Conservation (phyloP, 2,888 invertebrate species). For the Dusona sp. region DNA sequence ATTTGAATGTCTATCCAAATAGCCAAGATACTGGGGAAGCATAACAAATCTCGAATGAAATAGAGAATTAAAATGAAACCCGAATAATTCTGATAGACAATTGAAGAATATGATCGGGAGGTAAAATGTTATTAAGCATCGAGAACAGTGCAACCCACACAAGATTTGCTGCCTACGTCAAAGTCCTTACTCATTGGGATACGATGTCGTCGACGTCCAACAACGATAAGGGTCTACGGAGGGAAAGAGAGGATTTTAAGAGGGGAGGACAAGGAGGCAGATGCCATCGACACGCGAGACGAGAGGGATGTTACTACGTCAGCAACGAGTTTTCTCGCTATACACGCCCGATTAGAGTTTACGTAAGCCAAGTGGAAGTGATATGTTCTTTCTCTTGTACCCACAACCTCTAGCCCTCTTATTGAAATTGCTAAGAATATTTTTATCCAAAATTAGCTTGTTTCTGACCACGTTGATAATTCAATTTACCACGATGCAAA, state of each 20-base stretch:
- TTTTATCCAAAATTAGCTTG: constrained; percentile 13
- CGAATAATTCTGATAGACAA: not conserved
- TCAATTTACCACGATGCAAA: not conserved
- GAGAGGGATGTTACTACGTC: constrained; percentile 54
- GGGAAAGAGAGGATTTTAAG: constrained; percentile 19
- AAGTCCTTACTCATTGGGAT: constrained; percentile 62
- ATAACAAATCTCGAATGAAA: not conserved
- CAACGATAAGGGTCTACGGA: constrained; percentile 21
- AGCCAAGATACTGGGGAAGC: not conserved
- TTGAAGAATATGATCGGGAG: not conserved
- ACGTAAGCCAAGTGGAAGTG: constrained; percentile 62
- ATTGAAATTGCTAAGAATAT: constrained; percentile 58
- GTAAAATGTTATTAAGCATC: constrained; percentile 17
- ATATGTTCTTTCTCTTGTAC: constrained; percentile 32
- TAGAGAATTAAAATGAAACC: not conserved
- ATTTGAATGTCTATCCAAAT: not conserved
- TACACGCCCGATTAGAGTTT: constrained; percentile 59
- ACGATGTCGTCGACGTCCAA: constrained; percentile 42
- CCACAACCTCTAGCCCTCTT: constrained; percentile 65
- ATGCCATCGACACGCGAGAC: constrained; percentile 71
- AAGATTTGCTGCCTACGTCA: constrained; percentile 54
- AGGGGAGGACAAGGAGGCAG: constrained; percentile 13
- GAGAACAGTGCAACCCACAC: constrained; percentile 32
- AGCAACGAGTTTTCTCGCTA: constrained; percentile 49
- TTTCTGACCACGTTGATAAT: not conserved